Evolutionary conservation across 2,113 vertebrate genomes (phyloP).

Genomic region (Oreochromis spilurus): DNA sequence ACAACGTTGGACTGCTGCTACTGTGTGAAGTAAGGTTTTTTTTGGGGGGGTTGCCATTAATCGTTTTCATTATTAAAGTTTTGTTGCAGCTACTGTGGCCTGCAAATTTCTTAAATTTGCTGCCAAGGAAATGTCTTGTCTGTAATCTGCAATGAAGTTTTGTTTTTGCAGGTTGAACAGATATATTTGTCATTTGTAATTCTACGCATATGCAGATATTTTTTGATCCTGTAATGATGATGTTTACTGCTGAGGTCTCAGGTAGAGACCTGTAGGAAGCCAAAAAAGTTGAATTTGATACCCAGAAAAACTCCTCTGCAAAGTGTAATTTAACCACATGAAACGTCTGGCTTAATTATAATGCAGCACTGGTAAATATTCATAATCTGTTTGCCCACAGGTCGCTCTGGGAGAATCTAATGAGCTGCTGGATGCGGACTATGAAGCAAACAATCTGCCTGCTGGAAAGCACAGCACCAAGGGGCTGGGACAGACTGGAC

Average conservation of each 20-base stretch:
- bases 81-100: neutral
- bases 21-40: slow-evolving; percentile 78
- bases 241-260: neutral
- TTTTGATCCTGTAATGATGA: neutral
- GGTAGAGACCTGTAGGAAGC: rapidly evolving
- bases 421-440: slow-evolving; percentile 79
- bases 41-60: neutral
- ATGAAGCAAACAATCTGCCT: slow-evolving; percentile 74
- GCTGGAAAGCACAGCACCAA: slow-evolving; percentile 84
- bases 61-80: neutral
- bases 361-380: neutral
- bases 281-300: neutral
- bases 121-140: neutral
- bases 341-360: neutral
- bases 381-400: slow-evolving; percentile 51
- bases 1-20: slow-evolving; percentile 76
- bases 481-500: slow-evolving; percentile 82
- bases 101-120: neutral
- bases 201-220: neutral
- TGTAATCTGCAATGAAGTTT: neutral
- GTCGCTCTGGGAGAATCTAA: slow-evolving; percentile 84
- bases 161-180: neutral
- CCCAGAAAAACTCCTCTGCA: neutral
- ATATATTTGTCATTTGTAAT: neutral
- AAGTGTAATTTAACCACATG: neutral